Conservation (phyloP, 2,888 invertebrate species). For the Drepanosiphum platanoidis region DNA sequence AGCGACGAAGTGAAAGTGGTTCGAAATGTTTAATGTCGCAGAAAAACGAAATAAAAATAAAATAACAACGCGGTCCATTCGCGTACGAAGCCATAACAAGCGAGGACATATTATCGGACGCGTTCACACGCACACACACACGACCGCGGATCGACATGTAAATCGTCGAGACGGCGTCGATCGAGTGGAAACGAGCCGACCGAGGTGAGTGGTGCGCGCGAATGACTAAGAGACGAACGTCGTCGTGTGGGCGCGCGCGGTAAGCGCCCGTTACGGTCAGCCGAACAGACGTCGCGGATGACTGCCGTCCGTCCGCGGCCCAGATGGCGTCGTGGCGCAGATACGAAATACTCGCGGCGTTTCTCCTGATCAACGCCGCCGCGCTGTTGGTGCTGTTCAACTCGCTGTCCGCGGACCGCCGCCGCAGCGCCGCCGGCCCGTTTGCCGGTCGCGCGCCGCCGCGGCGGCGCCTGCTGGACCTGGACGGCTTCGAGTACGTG, state of each 20-base stretch:
- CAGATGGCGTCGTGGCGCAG: slow-evolving; percentile 31
- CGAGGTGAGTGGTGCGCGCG: not conserved
- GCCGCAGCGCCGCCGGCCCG: not conserved
- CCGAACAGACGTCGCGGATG: slow-evolving; percentile 2
- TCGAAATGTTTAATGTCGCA: slow-evolving; percentile 15
- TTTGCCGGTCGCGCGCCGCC: not conserved
- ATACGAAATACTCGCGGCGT: not conserved
- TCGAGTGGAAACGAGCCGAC: not conserved
- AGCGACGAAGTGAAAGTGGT: slow-evolving; percentile 18
- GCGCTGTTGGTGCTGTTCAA: slow-evolving; percentile 6
- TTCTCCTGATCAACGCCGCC: slow-evolving; percentile 6
- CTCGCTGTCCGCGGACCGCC: not conserved
- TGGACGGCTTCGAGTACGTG: not conserved
- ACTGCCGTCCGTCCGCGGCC: no score
- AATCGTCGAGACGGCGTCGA: not conserved
- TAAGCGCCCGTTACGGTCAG: no score
- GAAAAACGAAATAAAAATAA: no score
- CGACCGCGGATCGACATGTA: no score
- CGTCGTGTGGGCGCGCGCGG: no score
- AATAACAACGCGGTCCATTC: not conserved
- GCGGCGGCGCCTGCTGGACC: not conserved
- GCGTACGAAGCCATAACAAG: not conserved
- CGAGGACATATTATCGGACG: not conserved
- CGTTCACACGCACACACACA: not conserved
- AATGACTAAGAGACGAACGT: no score